Conservation (phyloP, 2,888 invertebrate genomes). For the Oscheius sp. region DNA sequence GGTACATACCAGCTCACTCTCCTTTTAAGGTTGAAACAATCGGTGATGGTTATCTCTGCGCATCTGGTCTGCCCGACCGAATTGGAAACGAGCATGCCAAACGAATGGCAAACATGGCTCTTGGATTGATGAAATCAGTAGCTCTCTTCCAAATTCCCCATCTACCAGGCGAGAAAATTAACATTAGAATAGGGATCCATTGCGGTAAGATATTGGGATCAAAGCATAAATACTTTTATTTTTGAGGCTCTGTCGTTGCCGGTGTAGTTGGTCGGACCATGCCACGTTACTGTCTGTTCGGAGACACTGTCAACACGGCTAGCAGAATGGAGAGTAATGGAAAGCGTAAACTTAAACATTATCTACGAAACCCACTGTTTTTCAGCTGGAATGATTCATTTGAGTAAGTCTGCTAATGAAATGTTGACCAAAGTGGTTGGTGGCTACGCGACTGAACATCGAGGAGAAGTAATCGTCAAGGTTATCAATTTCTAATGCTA, state of each 20-base stretch:
- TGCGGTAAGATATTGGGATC: slow-evolving; percentile 37
- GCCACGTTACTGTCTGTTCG: slow-evolving; percentile 66
- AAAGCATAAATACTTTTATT: not conserved
- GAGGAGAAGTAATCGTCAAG: slow-evolving; percentile 68
- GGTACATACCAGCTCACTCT: no score
- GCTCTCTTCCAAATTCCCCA: slow-evolving; percentile 63
- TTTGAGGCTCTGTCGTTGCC: slow-evolving; percentile 54
- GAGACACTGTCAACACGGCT: slow-evolving; percentile 70
- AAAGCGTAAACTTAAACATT: slow-evolving; percentile 50
- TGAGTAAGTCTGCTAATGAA: slow-evolving; percentile 61
- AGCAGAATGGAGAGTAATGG: slow-evolving; percentile 67
- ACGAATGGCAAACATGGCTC: slow-evolving; percentile 50
- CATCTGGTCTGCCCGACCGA: slow-evolving; percentile 52
- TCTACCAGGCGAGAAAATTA: slow-evolving; percentile 63
- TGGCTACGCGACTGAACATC: slow-evolving; percentile 63
- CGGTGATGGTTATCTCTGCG: slow-evolving; percentile 56
- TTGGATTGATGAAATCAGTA: slow-evolving; percentile 46
- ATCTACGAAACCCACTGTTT: not conserved
- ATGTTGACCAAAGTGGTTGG: slow-evolving; percentile 57
- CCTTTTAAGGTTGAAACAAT: slow-evolving; percentile 55
- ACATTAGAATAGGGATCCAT: slow-evolving; percentile 61
- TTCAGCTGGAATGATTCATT: slow-evolving; percentile 67
- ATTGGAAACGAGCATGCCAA: slow-evolving; percentile 53
- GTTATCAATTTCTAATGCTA: slow-evolving; percentile 27
- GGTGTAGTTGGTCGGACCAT: slow-evolving; percentile 64